phyloP scores from a whole-genome alignment of 2,797 vertebrate species.

The Centropyge bicolor region DNA sequence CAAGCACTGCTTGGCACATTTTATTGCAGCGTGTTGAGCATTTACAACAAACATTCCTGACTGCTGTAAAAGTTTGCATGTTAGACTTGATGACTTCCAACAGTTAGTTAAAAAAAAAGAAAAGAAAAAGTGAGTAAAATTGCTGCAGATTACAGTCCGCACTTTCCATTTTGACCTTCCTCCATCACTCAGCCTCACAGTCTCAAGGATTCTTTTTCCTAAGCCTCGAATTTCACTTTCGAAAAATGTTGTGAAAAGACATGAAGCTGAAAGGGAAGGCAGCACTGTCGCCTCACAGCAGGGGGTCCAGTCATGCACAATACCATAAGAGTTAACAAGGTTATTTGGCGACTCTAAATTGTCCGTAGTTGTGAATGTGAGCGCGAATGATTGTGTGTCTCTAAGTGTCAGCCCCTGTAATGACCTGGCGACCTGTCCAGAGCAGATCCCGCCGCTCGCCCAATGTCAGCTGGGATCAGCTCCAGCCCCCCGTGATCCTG shows the following conservation, averaged over 20 bases:
- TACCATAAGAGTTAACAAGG: too few species aligned
- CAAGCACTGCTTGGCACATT: slow-evolving; percentile 77
- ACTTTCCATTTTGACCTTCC: slow-evolving; percentile 28
- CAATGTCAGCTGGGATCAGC: too few species aligned
- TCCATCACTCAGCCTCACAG: slow-evolving; percentile 3
- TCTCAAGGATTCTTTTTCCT: neutral
- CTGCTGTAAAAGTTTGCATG: slow-evolving; percentile 72
- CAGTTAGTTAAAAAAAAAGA: slow-evolving; percentile 51
- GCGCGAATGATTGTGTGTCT: too few species aligned
- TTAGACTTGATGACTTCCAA: slow-evolving; percentile 61
- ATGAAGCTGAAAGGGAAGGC: neutral
- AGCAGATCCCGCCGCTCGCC: too few species aligned
- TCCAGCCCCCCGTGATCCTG: too few species aligned
- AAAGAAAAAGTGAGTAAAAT: slow-evolving; percentile 51
- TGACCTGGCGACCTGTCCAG: too few species aligned
- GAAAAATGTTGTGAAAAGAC: neutral
- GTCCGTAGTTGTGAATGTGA: too few species aligned
- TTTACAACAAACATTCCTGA: slow-evolving; percentile 79
- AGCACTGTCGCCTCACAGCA: too few species aligned
- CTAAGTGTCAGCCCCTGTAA: too few species aligned
- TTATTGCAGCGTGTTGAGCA: slow-evolving; percentile 75
- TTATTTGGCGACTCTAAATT: too few species aligned
- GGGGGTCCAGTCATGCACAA: too few species aligned
- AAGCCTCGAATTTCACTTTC: neutral
- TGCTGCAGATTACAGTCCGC: neutral